Evolutionary conservation across 2,113 vertebrate species (phyloP).

Genomic region (Podarcis muralis): DNA sequence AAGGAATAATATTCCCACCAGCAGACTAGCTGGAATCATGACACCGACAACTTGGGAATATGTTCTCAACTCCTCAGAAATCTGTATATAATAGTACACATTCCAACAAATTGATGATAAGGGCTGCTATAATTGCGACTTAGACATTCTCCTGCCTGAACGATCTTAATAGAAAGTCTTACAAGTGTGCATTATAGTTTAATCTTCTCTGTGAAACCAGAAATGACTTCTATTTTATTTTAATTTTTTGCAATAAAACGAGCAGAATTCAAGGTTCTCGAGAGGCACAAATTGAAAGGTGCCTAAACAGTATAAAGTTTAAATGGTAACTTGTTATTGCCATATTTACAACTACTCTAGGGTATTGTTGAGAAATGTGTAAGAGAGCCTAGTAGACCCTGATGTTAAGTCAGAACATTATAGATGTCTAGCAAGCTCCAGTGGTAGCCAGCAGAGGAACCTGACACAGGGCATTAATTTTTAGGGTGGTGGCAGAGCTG

Average conservation of each 20-base stretch:
- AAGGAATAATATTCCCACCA: neutral
- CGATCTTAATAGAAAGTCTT: conserved; percentile 20
- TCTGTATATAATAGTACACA: neutral
- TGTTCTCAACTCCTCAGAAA: neutral
- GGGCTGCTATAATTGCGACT: neutral
- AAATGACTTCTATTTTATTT: neutral
- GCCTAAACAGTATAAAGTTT: neutral
- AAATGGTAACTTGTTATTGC: neutral
- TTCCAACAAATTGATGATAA: conserved; percentile 2
- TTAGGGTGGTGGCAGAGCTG: no score
- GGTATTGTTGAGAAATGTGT: neutral
- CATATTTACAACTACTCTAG: neutral
- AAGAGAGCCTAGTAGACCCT: neutral
- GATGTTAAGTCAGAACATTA: neutral
- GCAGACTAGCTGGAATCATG: conserved; percentile 14
- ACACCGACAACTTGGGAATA: conserved; percentile 5
- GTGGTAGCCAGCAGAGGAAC: no score
- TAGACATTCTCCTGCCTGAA: conserved; percentile 18
- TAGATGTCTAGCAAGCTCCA: no score
- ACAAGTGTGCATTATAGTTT: neutral
- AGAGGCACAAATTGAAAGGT: neutral
- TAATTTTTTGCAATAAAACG: neutral
- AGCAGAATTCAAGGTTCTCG: neutral
- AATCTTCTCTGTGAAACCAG: conserved; percentile 2
- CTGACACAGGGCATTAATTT: no score